These are phyloP conservation scores for Latrodectus geometricus DNA, from an alignment of 1,140 invertebrate species.

Conservation along the genomic window DNA sequence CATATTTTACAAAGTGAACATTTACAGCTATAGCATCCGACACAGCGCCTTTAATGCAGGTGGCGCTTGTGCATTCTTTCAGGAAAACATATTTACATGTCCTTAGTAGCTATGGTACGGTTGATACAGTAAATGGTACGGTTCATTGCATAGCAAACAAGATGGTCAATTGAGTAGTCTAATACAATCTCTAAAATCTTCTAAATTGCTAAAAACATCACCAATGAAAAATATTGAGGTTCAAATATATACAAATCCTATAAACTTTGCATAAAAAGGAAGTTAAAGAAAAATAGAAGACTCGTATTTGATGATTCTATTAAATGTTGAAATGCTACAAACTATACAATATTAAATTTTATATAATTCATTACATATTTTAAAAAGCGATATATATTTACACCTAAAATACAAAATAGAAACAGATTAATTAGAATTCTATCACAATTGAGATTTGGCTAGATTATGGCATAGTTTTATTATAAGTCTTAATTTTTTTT, in stretches of 20 bases:
- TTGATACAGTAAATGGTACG: slow-evolving; percentile 41
- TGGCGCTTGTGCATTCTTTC: slow-evolving; percentile 13
- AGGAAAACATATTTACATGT: slow-evolving; percentile 7
- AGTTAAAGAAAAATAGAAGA: not conserved
- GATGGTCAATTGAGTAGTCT: slow-evolving; percentile 31
- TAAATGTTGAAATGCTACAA: not conserved
- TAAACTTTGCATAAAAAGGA: not conserved
- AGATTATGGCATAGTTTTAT: too few species aligned
- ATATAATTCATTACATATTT: too few species aligned
- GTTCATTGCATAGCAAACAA: slow-evolving; percentile 51
- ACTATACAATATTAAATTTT: not conserved
- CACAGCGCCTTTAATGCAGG: not conserved
- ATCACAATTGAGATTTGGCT: too few species aligned
- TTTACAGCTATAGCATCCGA: not conserved
- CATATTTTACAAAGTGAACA: slow-evolving; percentile 12
- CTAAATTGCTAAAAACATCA: not conserved
- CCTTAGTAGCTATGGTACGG: slow-evolving; percentile 48
- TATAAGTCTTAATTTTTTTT: too few species aligned
- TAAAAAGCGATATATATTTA: too few species aligned
- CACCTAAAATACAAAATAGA: too few species aligned
- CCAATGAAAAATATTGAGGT: not conserved
- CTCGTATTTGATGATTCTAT: not conserved
- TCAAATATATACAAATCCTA: slow-evolving; percentile 4
- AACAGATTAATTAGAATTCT: too few species aligned
- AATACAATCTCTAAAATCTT: slow-evolving; percentile 15